A percentile compares a stretch with the other conserved stretches of the same genome.
phyloP scores from a whole-genome alignment of 2,888 invertebrate genomes.

The Philaethria dido region DNA sequence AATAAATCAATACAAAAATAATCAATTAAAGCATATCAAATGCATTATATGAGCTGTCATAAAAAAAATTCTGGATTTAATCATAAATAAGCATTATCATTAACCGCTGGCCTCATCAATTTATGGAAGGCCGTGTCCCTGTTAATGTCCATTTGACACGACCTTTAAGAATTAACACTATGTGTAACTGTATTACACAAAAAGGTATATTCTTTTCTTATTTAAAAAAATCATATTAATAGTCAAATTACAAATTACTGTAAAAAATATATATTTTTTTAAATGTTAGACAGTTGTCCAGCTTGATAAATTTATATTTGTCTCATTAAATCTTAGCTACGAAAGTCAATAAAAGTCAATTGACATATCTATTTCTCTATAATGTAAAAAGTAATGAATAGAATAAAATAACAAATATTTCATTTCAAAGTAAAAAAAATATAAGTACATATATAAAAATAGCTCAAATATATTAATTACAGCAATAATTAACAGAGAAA shows the following conservation, averaged over 20 bases:
- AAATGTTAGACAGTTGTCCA: neutral
- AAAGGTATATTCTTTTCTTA: neutral
- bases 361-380: too few species aligned
- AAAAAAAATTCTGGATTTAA: slow-evolving; percentile 24
- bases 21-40: neutral
- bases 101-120: slow-evolving; percentile 27
- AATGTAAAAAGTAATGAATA: neutral
- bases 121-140: neutral
- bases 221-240: neutral
- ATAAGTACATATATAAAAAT: too few species aligned
- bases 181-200: neutral
- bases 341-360: too few species aligned
- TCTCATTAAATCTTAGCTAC: too few species aligned
- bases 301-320: too few species aligned
- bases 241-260: too few species aligned
- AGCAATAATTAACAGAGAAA: neutral
- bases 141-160: slow-evolving; percentile 27
- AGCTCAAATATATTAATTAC: too few species aligned
- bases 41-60: slow-evolving; percentile 7
- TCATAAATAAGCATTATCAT: slow-evolving; percentile 28
- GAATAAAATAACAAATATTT: neutral
- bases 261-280: too few species aligned
- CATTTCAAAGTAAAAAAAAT: neutral
- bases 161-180: slow-evolving; percentile 15
- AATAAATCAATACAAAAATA: neutral